phyloP scores from a whole-genome alignment of 2,888 invertebrate genomes.

The Campaea margaritaria region DNA sequence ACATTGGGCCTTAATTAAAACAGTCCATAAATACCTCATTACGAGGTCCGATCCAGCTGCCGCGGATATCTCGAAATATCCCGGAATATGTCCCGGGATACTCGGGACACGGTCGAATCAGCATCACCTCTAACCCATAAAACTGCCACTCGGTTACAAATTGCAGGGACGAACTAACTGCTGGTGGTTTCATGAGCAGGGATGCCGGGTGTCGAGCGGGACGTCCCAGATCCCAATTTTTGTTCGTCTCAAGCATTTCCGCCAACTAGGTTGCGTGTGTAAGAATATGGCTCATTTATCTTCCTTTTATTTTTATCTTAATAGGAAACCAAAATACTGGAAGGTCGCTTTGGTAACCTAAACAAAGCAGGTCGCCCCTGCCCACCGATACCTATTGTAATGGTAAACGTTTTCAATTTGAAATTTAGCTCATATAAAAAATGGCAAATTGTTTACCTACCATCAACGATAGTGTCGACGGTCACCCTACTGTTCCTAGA shows the following conservation, averaged over 20 bases:
- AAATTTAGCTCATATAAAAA: too few species aligned
- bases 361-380: too few species aligned
- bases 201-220: background rate
- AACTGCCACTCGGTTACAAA: conserved; percentile 66
- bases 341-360: too few species aligned
- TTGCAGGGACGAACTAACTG: conserved; percentile 43
- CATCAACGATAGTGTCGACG: too few species aligned
- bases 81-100: conserved; percentile 7
- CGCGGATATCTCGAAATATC: conserved; percentile 68
- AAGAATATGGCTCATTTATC: too few species aligned
- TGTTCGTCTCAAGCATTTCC: background rate
- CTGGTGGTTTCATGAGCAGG: conserved; percentile 3
- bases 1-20: conserved; percentile 36
- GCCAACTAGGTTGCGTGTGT: too few species aligned
- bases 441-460: too few species aligned
- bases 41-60: conserved; percentile 64
- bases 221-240: conserved; percentile 2
- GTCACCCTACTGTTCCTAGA: too few species aligned
- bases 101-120: conserved; percentile 56
- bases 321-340: too few species aligned
- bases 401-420: too few species aligned
- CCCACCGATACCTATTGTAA: too few species aligned
- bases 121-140: conserved; percentile 57
- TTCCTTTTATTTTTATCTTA: too few species aligned
- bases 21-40: conserved; percentile 44